Base-by-base conservation (phyloP, 1,140 invertebrate species). In the Venturia canescens region DNA sequence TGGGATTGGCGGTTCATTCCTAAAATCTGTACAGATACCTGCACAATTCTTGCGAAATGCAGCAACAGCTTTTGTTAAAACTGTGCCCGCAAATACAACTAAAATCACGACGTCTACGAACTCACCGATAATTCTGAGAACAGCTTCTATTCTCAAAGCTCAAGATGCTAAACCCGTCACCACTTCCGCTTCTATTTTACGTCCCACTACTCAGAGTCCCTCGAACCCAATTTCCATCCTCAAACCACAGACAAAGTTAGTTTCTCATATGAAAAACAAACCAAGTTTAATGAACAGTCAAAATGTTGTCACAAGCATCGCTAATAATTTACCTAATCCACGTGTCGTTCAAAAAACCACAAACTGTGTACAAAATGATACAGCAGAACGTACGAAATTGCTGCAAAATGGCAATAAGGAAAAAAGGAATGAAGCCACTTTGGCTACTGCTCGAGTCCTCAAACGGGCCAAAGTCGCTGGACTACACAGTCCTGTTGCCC, bases 151-250 rank as follows among this genome's bases (percentile, higher is more conserved):
- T 26, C 66, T 88, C 0, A 90, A 88, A 76, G 67, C 82, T 60
- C 84, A 88, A 80, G 82, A 86, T 60, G 53, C 60, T 3, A 88
- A 85, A 79, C 78, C 81, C 21, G 67, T 74, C 63, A 77, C 74
- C 13, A 83, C 67, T 63, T 84, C 21, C 80, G 84, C 82, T 2
- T 84, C 86, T 31, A 82, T 86, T 57, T 80, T 87, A 26, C 38
- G 82, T 31, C 82, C 83, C 48, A 80, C 84, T 44, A 85, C 79
- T 0, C 80, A 87, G 27, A 71, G 74, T 16, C 70, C 83, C 11
- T 87, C 80, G 6, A 84, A 84, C 16, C 86, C 89, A 26, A 72
- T 91, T 29, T 91, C 90, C 18, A 86, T 91, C 9, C 83, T 91
- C 6, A 91, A 91, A 80, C 88, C 87, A 26, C 84, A 88, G 48